Evolutionary conservation across 2,797 vertebrate species (phyloP).

Genomic region (Mus spretus): DNA sequence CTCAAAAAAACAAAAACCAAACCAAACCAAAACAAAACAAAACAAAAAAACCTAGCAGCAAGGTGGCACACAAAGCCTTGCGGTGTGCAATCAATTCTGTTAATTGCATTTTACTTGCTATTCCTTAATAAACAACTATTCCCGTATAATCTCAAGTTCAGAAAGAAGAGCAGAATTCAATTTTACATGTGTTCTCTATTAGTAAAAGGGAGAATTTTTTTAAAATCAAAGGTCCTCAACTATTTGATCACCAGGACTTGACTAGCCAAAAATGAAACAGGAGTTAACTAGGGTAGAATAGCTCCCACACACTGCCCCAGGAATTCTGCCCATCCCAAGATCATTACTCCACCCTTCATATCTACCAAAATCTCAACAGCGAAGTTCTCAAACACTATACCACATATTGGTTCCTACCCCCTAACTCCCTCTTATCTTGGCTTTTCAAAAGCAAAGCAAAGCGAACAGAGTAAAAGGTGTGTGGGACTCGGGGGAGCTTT

Average conservation of each 20-base stretch:
- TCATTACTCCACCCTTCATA: background rate
- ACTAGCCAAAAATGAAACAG: background rate
- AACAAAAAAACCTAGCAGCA: background rate
- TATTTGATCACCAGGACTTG: background rate
- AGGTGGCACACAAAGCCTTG: background rate
- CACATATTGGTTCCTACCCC: background rate
- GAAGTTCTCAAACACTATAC: background rate
- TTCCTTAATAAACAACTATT: constrained; percentile 70
- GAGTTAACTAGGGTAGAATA: background rate
- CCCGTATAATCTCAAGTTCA: constrained; percentile 58
- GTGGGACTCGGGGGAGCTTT: background rate
- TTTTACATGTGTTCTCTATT: constrained; percentile 25
- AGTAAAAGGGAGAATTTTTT: background rate
- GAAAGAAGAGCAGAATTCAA: constrained; percentile 27
- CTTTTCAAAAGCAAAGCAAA: constrained; percentile 24
- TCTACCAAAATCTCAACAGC: background rate
- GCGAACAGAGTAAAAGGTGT: background rate
- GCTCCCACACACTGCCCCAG: background rate
- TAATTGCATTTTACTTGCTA: constrained; percentile 59
- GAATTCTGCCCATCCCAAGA: background rate
- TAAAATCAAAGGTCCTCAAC: background rate
- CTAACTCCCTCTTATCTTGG: background rate
- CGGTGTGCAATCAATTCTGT: constrained; percentile 1
- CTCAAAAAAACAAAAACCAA: too few relatives aligned
- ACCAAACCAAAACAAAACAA: too few relatives aligned